Evolutionary conservation across 2,113 vertebrate species (phyloP).

Genomic region (Brienomyrus longianalis): DNA sequence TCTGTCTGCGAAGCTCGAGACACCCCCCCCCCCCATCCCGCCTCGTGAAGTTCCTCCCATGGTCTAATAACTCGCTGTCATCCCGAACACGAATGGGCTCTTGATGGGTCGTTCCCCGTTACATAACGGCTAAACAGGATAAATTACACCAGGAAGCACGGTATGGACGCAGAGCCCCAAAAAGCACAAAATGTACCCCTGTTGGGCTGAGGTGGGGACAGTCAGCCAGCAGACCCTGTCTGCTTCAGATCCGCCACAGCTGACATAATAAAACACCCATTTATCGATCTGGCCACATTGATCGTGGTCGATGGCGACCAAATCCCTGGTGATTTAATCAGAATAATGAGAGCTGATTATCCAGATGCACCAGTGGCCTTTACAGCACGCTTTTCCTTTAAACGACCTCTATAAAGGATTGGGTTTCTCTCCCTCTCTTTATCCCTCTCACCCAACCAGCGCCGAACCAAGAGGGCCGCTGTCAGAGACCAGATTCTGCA

Average conservation of each 20-base stretch:
- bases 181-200: background rate
- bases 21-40: background rate
- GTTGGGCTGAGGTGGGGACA: background rate
- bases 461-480: background rate
- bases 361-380: slow-evolving; percentile 61
- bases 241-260: background rate
- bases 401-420: slow-evolving; percentile 47
- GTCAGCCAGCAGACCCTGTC: background rate
- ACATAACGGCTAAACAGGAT: background rate
- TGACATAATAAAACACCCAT: slow-evolving; percentile 30
- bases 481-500: background rate
- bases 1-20: background rate
- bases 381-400: slow-evolving; percentile 59
- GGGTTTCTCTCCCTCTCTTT: slow-evolving; percentile 15
- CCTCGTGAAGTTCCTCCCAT: background rate
- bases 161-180: background rate
- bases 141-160: background rate
- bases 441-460: slow-evolving; percentile 9
- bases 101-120: background rate
- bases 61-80: background rate
- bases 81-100: background rate
- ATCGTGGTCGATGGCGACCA: slow-evolving; percentile 64
- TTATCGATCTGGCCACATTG: slow-evolving; percentile 71
- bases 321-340: slow-evolving; percentile 73
- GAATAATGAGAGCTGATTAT: slow-evolving; percentile 71